Conservation (phyloP, 2,113 vertebrate genomes). For the Hassar affinis region DNA sequence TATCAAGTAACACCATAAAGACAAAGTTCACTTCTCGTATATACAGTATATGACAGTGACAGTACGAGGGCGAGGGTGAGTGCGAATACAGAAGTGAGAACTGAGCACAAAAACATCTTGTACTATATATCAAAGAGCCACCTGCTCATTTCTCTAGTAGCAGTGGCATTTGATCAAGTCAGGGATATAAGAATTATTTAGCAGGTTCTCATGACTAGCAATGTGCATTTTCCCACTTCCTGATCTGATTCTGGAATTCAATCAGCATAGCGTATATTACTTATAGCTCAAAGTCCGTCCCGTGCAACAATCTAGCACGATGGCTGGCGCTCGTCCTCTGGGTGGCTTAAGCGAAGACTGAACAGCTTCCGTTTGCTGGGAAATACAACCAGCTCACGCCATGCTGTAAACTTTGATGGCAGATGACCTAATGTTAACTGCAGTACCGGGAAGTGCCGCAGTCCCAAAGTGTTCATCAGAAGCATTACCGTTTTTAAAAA, state of each 20-base stretch:
- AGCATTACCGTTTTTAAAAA: not conserved
- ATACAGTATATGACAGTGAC: not conserved
- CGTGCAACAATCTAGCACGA: not conserved
- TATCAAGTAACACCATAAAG: not conserved
- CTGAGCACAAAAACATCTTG: not conserved
- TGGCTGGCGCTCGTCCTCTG: not conserved
- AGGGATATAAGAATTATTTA: not conserved
- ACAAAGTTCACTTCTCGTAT: conserved; percentile 23
- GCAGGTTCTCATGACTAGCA: not conserved
- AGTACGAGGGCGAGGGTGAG: not conserved
- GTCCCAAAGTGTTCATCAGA: not conserved
- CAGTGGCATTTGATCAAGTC: not conserved
- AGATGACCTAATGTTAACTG: not conserved
- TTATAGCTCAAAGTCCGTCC: conserved; percentile 6
- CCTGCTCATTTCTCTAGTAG: not conserved
- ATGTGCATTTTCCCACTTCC: not conserved
- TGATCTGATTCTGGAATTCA: not conserved
- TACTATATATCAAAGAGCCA: not conserved
- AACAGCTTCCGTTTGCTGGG: not conserved
- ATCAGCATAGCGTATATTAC: not conserved
- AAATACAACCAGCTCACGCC: conserved; percentile 12
- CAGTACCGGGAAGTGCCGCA: not conserved
- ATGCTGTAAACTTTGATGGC: not conserved
- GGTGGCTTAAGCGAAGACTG: not conserved
- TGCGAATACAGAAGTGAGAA: conserved; percentile 13